phyloP scores from a whole-genome alignment of 2,888 invertebrate species.

The Julus scanicus region DNA sequence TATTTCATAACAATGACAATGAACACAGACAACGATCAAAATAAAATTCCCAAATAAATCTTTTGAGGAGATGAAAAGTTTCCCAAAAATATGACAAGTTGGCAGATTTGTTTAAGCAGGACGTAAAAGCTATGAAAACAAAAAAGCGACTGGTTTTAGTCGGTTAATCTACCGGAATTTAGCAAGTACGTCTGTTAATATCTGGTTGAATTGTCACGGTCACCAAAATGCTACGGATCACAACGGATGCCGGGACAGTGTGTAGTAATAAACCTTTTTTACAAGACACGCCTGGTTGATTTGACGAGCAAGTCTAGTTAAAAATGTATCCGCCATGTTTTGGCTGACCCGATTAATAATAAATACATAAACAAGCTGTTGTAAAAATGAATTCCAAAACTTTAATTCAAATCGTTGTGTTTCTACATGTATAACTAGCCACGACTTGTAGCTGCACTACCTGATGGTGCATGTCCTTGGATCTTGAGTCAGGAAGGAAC shows the following conservation, averaged over 20 bases:
- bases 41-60: no score
- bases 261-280: neutral
- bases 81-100: no score
- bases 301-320: neutral
- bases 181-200: neutral
- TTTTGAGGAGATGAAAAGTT: no score
- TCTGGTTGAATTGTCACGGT: neutral
- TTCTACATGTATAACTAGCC: neutral
- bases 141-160: neutral
- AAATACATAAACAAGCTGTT: neutral
- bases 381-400: neutral
- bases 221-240: neutral
- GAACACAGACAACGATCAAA: no score
- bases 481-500: neutral
- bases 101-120: neutral
- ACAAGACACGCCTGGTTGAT: neutral
- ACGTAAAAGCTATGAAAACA: neutral
- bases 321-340: no score
- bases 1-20: no score
- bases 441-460: neutral
- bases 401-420: neutral
- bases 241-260: neutral
- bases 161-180: neutral
- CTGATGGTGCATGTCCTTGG: constrained; percentile 10
- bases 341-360: neutral